Conservation (phyloP, 2,113 vertebrate species). For the Scartelaos histophorus region DNA sequence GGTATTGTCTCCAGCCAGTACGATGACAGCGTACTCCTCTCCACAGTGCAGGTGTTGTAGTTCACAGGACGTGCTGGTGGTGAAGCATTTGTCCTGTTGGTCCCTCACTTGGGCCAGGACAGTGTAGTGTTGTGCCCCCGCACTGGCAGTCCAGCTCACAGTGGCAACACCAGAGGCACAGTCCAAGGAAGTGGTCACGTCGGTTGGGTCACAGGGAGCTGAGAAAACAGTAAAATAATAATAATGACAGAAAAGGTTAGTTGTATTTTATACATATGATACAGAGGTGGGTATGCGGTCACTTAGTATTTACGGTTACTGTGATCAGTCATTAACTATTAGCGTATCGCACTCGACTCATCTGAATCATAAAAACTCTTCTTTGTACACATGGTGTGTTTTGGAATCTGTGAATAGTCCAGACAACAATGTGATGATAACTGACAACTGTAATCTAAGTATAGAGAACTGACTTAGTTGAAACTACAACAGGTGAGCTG, state of each 20-base stretch:
- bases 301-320: no score
- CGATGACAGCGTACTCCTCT: conserved; percentile 62
- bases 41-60: conserved; percentile 71
- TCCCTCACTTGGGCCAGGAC: conserved; percentile 52
- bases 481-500: no score
- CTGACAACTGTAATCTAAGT: no score
- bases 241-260: not conserved
- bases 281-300: no score
- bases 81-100: conserved; percentile 35
- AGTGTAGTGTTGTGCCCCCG: conserved; percentile 65
- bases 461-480: no score
- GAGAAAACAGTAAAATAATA: not conserved
- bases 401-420: no score
- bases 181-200: conserved; percentile 43
- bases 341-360: no score
- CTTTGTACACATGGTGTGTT: no score
- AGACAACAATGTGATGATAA: no score
- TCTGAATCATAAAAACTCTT: no score
- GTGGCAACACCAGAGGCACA: conserved; percentile 57
- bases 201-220: conserved; percentile 76
- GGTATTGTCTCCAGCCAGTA: conserved; percentile 65
- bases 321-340: no score
- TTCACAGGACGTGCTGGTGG: conserved; percentile 57
- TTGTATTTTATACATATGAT: no score
- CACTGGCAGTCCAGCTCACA: conserved; percentile 66